Base-by-base conservation (phyloP, 1,140 invertebrate genomes). In the Megathymus violae region DNA sequence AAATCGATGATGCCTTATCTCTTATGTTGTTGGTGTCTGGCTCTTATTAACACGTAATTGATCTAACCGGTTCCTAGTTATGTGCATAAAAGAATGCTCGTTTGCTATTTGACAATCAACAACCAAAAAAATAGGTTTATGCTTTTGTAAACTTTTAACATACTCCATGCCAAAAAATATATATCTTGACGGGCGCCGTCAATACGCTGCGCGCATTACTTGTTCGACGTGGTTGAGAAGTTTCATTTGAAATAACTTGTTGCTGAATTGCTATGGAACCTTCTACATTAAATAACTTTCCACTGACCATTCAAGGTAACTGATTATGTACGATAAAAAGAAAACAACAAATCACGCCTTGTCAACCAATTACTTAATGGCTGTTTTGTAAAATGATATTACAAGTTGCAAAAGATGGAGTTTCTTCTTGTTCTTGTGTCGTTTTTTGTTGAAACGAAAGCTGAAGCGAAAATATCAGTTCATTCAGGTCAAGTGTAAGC, bases 251-350 rank as follows among this genome's bases (percentile, higher is more conserved):
- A 41, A 41, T 10, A 41, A 36, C 34, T 22, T 31, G 4, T 31
- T 9, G 13, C 16, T 1, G 9, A 34, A 7, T 40, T 41, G 14
- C 25, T 34, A 58, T 58, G 40, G 52, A 58, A 58, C 52, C 31
- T 56, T 10, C 52, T 44, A 56, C 22, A 56, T 43, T 6, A 15
- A 43, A 43, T 56, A 27, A 56, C 52, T 56, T 56, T 56, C 52
- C 40, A 56, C 14, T 41, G 16, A 56, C 27, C 40, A 34, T 17
- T 46, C 54, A 58, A 58, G 54, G 54, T 58, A 15, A 56, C 14
- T 27, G 14, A 36, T 46, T 58, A 46, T 25, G 38, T 58, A 46
- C 25, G 36, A 9, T 46, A 58, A 58, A 46, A 36, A 36, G 27
- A 36, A 46, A 46, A 46, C 41, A n/a, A 41, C 17, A 7, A 14